A percentile compares a stretch with the other conserved stretches of the same genome.
These are phyloP conservation scores for Pomatostomus ruficeps DNA, from an alignment of 2,113 vertebrate species.

Conservation along the genomic window DNA sequence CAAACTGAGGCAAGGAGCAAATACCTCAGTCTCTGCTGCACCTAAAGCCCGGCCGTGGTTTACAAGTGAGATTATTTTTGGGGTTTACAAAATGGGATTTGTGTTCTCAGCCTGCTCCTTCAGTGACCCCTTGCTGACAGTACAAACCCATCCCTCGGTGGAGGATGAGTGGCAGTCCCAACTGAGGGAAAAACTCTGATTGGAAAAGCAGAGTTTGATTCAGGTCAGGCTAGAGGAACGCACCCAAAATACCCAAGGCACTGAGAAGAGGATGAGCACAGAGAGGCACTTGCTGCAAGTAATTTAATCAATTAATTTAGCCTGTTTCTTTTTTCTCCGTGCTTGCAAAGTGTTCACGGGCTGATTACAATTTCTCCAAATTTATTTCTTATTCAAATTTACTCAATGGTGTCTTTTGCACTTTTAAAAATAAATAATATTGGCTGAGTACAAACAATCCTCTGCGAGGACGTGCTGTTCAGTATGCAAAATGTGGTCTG, in stretches of 20 bases:
- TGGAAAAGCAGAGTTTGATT: slow-evolving; percentile 19
- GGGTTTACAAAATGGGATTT: slow-evolving; percentile 38
- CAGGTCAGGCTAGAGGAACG: background rate
- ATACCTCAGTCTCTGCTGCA: background rate
- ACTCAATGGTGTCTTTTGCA: background rate
- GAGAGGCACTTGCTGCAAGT: background rate
- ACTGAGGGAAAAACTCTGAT: background rate
- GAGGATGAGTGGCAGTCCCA: background rate
- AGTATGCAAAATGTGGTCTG: slow-evolving; percentile 6
- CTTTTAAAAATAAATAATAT: slow-evolving; percentile 46
- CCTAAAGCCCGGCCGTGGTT: background rate
- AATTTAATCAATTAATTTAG: slow-evolving; percentile 31
- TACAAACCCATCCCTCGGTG: background rate
- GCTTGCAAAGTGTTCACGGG: background rate
- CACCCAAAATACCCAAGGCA: background rate
- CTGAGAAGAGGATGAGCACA: background rate
- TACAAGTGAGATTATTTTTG: too few relatives aligned
- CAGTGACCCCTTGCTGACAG: background rate
- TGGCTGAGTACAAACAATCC: slow-evolving; percentile 25
- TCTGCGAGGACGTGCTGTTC: background rate
- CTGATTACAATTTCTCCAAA: slow-evolving; percentile 27
- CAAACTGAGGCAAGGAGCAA: background rate
- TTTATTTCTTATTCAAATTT: slow-evolving; percentile 46
- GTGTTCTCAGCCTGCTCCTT: background rate
- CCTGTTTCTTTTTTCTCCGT: background rate